These are phyloP conservation scores for Aptenodytes forsteri DNA, from an alignment of 2,113 vertebrate genomes.

Conservation along the genomic window DNA sequence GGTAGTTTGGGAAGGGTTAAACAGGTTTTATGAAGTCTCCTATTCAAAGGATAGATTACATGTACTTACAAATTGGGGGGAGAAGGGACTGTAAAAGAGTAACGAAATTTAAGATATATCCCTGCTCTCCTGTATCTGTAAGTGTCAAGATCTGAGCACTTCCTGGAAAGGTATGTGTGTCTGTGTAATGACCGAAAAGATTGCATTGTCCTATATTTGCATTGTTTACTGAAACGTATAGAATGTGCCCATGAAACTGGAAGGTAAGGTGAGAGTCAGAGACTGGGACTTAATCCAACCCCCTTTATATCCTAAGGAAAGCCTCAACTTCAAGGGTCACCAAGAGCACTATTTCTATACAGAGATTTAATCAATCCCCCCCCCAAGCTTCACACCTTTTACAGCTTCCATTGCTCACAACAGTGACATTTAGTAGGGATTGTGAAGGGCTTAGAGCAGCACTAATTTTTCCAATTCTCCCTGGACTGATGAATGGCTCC, in stretches of 20 bases:
- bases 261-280: neutral
- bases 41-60: neutral
- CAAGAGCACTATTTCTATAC: neutral
- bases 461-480: neutral
- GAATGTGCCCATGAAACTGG: neutral
- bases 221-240: fast-evolving
- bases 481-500: neutral
- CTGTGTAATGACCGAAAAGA: neutral
- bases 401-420: neutral
- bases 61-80: neutral
- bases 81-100: neutral
- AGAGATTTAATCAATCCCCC: neutral
- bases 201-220: fast-evolving
- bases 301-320: neutral
- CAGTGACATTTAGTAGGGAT: neutral
- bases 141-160: neutral
- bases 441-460: neutral
- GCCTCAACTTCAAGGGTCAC: neutral
- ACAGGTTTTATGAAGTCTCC: neutral
- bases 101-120: neutral
- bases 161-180: neutral
- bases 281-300: neutral
- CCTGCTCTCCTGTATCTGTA: neutral
- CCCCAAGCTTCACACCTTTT: neutral
- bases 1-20: neutral